A percentile compares a stretch with the other conserved stretches of the same genome.
phyloP scores from a whole-genome alignment of 2,113 vertebrate genomes.

The Oostethus manadensis region DNA sequence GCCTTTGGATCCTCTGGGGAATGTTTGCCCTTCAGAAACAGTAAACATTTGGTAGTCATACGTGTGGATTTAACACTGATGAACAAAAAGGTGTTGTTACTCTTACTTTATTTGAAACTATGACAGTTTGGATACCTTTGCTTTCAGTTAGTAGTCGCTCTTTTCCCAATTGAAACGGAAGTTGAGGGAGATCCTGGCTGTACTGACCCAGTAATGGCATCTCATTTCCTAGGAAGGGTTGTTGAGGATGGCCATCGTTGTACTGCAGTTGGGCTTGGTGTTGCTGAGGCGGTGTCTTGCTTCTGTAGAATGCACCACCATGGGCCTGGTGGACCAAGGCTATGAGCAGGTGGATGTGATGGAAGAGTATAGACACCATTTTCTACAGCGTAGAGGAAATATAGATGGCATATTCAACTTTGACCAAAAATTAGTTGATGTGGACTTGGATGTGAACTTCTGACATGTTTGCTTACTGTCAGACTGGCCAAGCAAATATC shows the following conservation, averaged over 20 bases:
- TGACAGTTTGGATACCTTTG: conserved; percentile 77
- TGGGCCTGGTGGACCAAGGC: conserved; percentile 68
- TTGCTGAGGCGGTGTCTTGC: conserved; percentile 82
- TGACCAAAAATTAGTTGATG: neutral
- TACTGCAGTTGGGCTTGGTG: conserved; percentile 85
- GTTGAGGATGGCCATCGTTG: conserved; percentile 82
- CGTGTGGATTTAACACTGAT: neutral
- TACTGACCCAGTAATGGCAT: conserved; percentile 82
- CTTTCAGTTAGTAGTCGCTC: conserved; percentile 75
- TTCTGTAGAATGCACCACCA: conserved; percentile 85
- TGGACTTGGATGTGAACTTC: too few species aligned
- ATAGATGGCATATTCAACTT: neutral
- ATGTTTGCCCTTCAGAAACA: conserved; percentile 52
- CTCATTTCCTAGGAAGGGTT: conserved; percentile 84
- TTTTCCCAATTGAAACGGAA: conserved; percentile 79
- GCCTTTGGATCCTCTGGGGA: conserved; percentile 80
- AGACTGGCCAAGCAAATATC: neutral
- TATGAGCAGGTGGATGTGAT: conserved; percentile 63
- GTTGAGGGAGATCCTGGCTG: conserved; percentile 82
- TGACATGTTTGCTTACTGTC: conserved; percentile 5
- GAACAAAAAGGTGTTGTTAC: neutral
- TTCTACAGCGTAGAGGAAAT: conserved; percentile 44
- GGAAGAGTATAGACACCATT: conserved; percentile 53
- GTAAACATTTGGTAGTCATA: neutral
- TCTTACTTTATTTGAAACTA: neutral